A percentile compares a stretch with the other conserved stretches of the same genome.
Evolutionary conservation across 2,797 vertebrate species (phyloP).

Genomic region (Microctenopoma steveboyesi): DNA sequence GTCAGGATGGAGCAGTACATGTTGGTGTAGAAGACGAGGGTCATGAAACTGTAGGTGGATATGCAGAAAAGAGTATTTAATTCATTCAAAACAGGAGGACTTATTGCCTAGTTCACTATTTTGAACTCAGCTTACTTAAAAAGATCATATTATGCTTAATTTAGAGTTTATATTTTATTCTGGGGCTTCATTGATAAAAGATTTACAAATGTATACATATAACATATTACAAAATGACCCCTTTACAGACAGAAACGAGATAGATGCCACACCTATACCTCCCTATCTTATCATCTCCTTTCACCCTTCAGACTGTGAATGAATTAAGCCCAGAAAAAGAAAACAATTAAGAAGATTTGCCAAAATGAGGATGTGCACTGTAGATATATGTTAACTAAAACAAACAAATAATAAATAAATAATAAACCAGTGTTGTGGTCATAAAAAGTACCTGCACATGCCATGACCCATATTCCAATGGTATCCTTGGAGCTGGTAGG

Average conservation of each 20-base stretch:
- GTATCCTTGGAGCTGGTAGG: slow-evolving; percentile 85
- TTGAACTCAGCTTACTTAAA: not conserved
- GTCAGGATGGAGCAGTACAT: slow-evolving; percentile 96
- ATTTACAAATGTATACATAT: no score
- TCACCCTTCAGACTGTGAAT: not conserved
- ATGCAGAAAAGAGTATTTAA: slow-evolving; percentile 2
- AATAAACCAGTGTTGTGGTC: not conserved
- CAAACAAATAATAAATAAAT: no score
- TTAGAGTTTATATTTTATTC: not conserved
- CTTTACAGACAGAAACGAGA: not conserved
- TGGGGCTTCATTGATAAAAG: no score
- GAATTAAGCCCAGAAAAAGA: not conserved
- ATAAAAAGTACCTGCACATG: slow-evolving; percentile 82
- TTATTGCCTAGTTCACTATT: not conserved
- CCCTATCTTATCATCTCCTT: no score
- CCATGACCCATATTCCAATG: slow-evolving; percentile 86
- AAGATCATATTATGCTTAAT: no score
- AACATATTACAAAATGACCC: no score
- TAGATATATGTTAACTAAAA: not conserved
- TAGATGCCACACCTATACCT: not conserved
- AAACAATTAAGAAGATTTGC: not conserved
- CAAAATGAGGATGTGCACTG: not conserved
- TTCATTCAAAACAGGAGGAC: not conserved
- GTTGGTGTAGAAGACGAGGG: slow-evolving; percentile 90
- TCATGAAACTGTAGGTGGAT: slow-evolving; percentile 73